phyloP scores from a whole-genome alignment of 30 jellyfish, hydroid and myxozoan genomes.

The Chrysaora quinquecirrha region DNA sequence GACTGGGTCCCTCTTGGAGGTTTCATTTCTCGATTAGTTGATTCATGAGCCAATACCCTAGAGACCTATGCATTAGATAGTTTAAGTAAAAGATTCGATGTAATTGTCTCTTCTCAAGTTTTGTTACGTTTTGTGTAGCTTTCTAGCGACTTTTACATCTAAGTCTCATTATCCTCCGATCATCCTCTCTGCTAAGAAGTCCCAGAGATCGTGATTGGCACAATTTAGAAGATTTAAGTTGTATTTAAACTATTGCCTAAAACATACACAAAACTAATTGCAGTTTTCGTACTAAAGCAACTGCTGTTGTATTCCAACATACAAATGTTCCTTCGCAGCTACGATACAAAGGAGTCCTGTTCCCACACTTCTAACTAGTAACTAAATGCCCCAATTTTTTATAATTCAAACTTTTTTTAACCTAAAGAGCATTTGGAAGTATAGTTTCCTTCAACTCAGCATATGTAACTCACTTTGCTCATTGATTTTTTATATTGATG shows the following conservation, averaged over 20 bases:
- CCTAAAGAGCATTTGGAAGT: neutral
- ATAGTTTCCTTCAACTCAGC: neutral
- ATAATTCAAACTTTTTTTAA: neutral
- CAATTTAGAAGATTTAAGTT: no score
- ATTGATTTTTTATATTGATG: neutral
- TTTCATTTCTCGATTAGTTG: no score
- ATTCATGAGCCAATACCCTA: no score
- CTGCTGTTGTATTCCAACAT: no score
- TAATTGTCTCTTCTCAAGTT: no score
- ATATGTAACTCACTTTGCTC: neutral
- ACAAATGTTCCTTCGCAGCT: constrained; percentile 6
- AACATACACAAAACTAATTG: no score
- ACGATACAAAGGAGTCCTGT: neutral
- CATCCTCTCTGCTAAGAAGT: neutral
- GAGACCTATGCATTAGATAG: no score
- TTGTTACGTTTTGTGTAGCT: no score
- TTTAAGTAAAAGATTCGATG: no score
- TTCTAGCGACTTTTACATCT: neutral
- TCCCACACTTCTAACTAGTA: neutral
- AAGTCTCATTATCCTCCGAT: neutral
- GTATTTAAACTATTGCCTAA: no score
- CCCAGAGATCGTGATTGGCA: no score
- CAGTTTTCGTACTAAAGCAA: no score
- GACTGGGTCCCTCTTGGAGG: neutral
- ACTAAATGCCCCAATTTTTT: neutral